Evolutionary conservation across 2,888 invertebrate species (phyloP), one percentile per base, ranked within the genome.

Genomic region (Cataglyphis altisquamis): DNA sequence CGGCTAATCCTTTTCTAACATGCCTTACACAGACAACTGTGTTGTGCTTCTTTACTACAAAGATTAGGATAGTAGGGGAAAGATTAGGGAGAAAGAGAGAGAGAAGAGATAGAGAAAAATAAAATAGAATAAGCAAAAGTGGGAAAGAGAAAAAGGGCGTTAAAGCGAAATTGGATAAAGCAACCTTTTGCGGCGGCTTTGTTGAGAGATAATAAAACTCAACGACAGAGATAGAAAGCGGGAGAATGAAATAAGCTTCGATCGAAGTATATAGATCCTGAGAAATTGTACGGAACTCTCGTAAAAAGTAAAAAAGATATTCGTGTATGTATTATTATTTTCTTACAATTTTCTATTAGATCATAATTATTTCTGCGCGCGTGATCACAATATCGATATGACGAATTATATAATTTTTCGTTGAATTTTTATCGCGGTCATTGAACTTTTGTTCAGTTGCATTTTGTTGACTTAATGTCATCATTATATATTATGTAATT

Each of bases 371-470:
- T n/a, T 21, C 21, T 4, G 12, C 64, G 36, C 21, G 21, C 39
- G 8, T 8, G n/a, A 36, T 12, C 21, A 29, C 5, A 12, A 39
- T 64, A 39, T 39, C 64, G 39, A 64, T 64, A 39, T 39, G 21
- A 64, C 10, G 39, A 64, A 41, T 64, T 64, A 21, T 64, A 21
- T 64, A 41, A 64, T 64, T 64, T 39, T 64, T n/a, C 64, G 39
- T 39, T 39, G 12, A 39, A 39, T n/a, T 64, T 64, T 39, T 64
- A 64, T 64, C 64, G 21, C 36, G 12, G 21, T 41, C 64, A 64
- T 64, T 39, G 64, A 64, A 6, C 39, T 64, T 21, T 64, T 39
- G 21, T 64, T 64, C 36, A 21, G 9, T 21, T 39, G 21, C 21
- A 39, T n/a, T 64, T 39, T 29, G 18, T 39, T 64, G n/a, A 1